Percentiles rank a stretch among this genome's conserved stretches.
phyloP scores from a whole-genome alignment of 1,140 invertebrate species.

The Latrodectus geometricus region DNA sequence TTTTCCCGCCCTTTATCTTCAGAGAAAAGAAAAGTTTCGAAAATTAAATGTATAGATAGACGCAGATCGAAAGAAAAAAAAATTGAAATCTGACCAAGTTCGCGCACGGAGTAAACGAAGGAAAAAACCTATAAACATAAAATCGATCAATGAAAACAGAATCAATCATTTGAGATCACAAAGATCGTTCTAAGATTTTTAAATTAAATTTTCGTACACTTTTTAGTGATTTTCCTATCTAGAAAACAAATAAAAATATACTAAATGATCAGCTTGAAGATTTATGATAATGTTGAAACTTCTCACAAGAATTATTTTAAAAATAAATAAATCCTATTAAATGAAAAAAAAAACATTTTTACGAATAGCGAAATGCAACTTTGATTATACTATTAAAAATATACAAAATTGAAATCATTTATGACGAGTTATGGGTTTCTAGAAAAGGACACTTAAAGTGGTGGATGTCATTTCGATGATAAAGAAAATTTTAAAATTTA shows the following conservation, averaged over 20 bases:
- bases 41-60: conserved; percentile 58
- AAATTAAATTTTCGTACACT: conserved; percentile 33
- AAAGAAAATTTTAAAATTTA: too few relatives aligned
- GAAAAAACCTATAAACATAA: conserved; percentile 27
- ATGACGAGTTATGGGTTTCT: too few relatives aligned
- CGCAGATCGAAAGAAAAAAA: conserved; percentile 32
- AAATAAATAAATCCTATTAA: too few relatives aligned
- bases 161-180: conserved; percentile 13
- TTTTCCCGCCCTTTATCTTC: conserved; percentile 31
- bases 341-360: too few relatives aligned
- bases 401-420: too few relatives aligned
- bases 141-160: conserved; percentile 34
- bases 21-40: conserved; percentile 42
- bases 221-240: conserved; percentile 8
- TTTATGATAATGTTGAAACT: conserved; percentile 1
- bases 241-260: conserved; percentile 30
- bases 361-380: too few relatives aligned
- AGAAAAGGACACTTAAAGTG: too few relatives aligned
- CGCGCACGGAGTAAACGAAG: not conserved
- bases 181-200: not conserved
- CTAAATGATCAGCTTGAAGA: conserved; percentile 10
- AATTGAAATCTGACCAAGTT: not conserved
- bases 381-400: too few relatives aligned
- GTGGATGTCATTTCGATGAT: too few relatives aligned
- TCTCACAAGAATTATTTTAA: too few relatives aligned